Percentiles rank a stretch among this genome's conserved stretches.
Conservation (phyloP, 1,140 invertebrate genomes). For the Euwallacea similis region DNA sequence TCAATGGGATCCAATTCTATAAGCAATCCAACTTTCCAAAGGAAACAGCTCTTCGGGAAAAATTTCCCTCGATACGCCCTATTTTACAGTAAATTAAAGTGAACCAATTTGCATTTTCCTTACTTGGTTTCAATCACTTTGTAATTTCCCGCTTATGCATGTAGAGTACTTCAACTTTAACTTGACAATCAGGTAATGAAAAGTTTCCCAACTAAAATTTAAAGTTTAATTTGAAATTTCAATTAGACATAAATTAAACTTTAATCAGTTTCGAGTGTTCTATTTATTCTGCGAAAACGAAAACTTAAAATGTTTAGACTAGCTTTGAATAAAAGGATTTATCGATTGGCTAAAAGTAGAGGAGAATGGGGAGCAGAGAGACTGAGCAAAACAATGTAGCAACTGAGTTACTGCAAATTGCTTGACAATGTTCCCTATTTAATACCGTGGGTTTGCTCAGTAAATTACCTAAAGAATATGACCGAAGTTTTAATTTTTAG, state of each 20-base stretch:
- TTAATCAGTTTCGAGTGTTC: slow-evolving; percentile 37
- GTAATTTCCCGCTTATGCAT: slow-evolving; percentile 11
- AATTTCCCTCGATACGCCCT: neutral
- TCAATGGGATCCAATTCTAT: no score
- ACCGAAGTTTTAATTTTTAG: no score
- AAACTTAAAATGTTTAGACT: slow-evolving; percentile 28
- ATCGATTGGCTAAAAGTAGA: slow-evolving; percentile 26
- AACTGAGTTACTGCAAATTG: slow-evolving; percentile 26
- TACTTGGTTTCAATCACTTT: slow-evolving; percentile 6
- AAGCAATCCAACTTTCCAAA: no score
- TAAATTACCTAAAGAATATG: no score
- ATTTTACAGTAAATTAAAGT: neutral
- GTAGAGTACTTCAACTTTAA: slow-evolving; percentile 11
- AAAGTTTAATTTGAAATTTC: slow-evolving; percentile 34
- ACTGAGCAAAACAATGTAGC: slow-evolving; percentile 16
- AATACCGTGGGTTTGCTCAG: no score
- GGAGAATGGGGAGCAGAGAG: slow-evolving; percentile 7
- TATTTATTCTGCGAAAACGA: slow-evolving; percentile 32
- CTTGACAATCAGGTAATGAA: slow-evolving; percentile 32
- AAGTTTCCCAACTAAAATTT: slow-evolving; percentile 27
- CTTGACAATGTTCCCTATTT: neutral
- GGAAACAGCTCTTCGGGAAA: neutral
- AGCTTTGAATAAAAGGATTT: slow-evolving; percentile 24
- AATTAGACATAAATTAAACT: slow-evolving; percentile 39
- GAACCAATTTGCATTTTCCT: slow-evolving; percentile 9